These are phyloP conservation scores for Zingel zingel DNA, from an alignment of 2,113 vertebrate genomes.

Conservation along the genomic window DNA sequence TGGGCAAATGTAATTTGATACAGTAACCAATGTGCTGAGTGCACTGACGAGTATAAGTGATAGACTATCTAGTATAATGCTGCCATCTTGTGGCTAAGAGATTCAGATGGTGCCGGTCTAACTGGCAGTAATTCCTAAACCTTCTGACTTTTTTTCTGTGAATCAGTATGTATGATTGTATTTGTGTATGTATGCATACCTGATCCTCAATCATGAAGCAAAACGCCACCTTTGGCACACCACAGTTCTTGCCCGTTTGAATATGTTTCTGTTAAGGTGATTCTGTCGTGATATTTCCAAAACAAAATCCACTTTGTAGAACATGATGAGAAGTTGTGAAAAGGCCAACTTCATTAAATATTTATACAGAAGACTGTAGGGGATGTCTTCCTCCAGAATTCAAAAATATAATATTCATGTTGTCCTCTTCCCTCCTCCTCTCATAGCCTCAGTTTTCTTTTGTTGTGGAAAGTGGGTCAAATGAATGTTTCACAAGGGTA, in stretches of 20 bases:
- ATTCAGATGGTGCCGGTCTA: neutral
- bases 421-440: conserved; percentile 40
- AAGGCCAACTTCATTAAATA: conserved; percentile 63
- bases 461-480: conserved; percentile 67
- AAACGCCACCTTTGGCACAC: neutral
- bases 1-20: neutral
- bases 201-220: neutral
- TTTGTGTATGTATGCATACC: neutral
- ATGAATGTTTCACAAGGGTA: conserved; percentile 23
- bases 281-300: neutral
- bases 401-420: conserved; percentile 75
- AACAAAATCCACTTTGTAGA: conserved; percentile 20
- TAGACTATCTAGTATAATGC: neutral
- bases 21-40: neutral
- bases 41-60: neutral
- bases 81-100: conserved; percentile 61
- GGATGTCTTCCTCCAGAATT: conserved; percentile 48
- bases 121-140: neutral
- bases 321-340: conserved; percentile 30
- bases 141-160: neutral
- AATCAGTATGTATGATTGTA: neutral
- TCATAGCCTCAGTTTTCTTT: conserved; percentile 40
- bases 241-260: neutral
- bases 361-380: conserved; percentile 58
- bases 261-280: conserved; percentile 12